Base-by-base conservation (phyloP, 2,888 invertebrate genomes). In the Laothoe populi region DNA sequence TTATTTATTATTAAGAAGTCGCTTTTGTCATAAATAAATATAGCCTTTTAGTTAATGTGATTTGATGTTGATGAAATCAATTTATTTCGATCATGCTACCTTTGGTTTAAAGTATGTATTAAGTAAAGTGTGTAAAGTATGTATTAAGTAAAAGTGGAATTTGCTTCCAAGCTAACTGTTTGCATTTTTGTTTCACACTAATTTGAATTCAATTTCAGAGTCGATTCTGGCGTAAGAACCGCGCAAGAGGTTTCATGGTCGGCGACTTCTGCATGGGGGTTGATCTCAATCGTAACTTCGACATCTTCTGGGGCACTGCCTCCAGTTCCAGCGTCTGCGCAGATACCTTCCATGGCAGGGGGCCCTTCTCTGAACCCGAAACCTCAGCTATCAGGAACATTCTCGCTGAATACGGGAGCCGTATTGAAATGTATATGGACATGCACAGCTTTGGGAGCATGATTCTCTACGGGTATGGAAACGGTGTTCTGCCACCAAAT, bases 241-340 rank as follows among this genome's bases (percentile, higher is more conserved):
- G 96, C 0, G 68, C 84, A 0, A 81, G 78, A 4, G 83, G 83
- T 24, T 80, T 80, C 61, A 62, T 76, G 26, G 7, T 57, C 8
- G 71, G 75, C 0, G 69, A 81, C 60, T 0, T 72, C 0, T 97
- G 96, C 72, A 70, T 81, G 11, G 97, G 97, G 0, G 95, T 95
- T 0, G 97, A 97, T 76, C 94, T 95, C 0, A 97, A 97, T 82
- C 90, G 97, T 10, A 97, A 97, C 85, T 97, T 96, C 72, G 95
- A 93, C 62, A 93, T 93, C 70, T 87, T 94, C 65, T 97, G 96
- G 96, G 95, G 94, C 0, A 87, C 93, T 1, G 81, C 77, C 0
- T 89, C 90, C 45, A 94, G 94, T 67, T 69, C 57, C 66, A 80
- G 75, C 59, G 93, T 89, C 0, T 96, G 96, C 78, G 67, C 80